Base-by-base conservation (phyloP, 2,797 vertebrate species). In the Rachycentron canadum region DNA sequence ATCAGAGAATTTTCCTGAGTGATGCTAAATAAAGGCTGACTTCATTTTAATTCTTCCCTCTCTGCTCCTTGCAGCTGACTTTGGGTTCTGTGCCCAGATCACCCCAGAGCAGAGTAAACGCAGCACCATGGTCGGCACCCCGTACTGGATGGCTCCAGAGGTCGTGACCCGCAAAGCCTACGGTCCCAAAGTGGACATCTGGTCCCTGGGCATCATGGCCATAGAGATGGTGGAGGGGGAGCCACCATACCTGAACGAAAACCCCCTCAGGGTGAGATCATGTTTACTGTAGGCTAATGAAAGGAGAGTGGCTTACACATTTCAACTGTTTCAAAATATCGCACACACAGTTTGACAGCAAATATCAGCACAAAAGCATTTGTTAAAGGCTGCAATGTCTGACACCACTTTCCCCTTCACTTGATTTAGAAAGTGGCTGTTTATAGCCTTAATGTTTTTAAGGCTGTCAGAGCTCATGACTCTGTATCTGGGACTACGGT, bases 221-320 rank as follows among this genome's bases (percentile, higher is more conserved):
- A 99, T 99, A 0, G 98, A 99, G 91, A 99, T 99, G 98, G 96
- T 99, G 0, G 97, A 99, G 88, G 97, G 98, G 45, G 98, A 99
- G 70, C 97, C 98, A 0, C 98, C 98, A 0, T 99, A 99, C 91
- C 96, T 98, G 88, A 99, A 98, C 0, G 98, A 99, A 82, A 98
- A 98, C 62, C 97, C 97, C 1, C 92, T 98, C 85, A 95, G 97
- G 94, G 97, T 99, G 88, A 96, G 78, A 2, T 0, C 5, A 3
- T 14, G 9, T 12, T n/a, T 26, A 7, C 53, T 19, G 41, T 14
- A 40, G 12, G 38, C 13, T 47, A 47, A 43, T 40, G 9, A 40
- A 12, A 4, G 40, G 45, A n/a, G 19, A 19, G 19, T 45, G 17
- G 32, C 32, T 32, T 32, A 32, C 32, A 32, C 32, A 32, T 32